Percentiles rank a stretch among this genome's conserved stretches.
These are phyloP conservation scores for Chrysomallon squamiferum DNA, from an alignment of 1,140 invertebrate species.

Conservation along the genomic window DNA sequence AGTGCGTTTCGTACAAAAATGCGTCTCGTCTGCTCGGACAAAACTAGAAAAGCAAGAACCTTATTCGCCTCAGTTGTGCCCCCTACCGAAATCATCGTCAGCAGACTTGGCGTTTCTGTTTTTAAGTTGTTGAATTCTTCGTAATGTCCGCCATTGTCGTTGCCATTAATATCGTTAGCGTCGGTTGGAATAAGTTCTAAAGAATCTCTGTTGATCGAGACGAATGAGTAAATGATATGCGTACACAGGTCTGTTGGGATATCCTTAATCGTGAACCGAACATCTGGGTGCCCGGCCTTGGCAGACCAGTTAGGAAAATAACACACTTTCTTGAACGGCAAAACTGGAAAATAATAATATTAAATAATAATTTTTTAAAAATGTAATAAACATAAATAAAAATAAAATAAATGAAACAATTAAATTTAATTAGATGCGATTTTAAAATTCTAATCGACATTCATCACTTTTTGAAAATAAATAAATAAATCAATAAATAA, in stretches of 20 bases:
- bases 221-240: slow-evolving; percentile 80
- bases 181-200: slow-evolving; percentile 56
- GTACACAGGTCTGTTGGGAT: slow-evolving; percentile 77
- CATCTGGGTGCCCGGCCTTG: slow-evolving; percentile 60
- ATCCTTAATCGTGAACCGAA: slow-evolving; percentile 70
- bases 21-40: slow-evolving; percentile 47
- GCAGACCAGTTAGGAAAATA: no score
- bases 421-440: no score
- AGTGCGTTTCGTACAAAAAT: slow-evolving; percentile 1
- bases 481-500: no score
- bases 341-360: no score
- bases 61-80: slow-evolving; percentile 95
- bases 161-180: neutral
- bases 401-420: no score
- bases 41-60: slow-evolving; percentile 73
- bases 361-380: no score
- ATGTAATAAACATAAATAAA: no score
- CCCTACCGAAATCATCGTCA: slow-evolving; percentile 88
- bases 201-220: slow-evolving; percentile 80
- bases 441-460: no score
- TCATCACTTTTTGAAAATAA: no score
- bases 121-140: slow-evolving; percentile 67
- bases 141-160: neutral
- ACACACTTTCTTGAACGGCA: no score
- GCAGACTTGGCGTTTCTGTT: slow-evolving; percentile 87